phyloP scores from a whole-genome alignment of 2,888 invertebrate species.

The Druceiella hillmani region DNA sequence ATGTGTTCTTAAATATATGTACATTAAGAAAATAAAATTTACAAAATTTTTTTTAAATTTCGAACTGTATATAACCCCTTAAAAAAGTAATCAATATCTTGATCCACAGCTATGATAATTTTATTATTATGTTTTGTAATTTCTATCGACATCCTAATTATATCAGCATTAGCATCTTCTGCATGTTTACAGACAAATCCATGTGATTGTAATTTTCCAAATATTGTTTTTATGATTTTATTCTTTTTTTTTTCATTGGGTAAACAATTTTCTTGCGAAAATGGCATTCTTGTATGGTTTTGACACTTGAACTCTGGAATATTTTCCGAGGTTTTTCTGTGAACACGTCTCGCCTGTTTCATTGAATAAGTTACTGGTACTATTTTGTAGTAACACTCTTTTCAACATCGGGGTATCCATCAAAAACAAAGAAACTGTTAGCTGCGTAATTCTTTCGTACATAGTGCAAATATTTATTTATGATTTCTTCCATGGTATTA shows the following conservation, averaged over 20 bases:
- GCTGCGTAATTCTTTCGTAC: slow-evolving; percentile 15
- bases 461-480: slow-evolving; percentile 14
- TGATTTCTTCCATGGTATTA: slow-evolving; percentile 11
- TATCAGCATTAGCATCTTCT: slow-evolving; percentile 23
- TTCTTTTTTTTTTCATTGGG: slow-evolving; percentile 22
- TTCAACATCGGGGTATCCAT: slow-evolving; percentile 12
- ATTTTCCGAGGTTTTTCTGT: slow-evolving; percentile 4
- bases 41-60: too few species aligned
- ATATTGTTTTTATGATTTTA: slow-evolving; percentile 21
- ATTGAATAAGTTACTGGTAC: slow-evolving; percentile 18
- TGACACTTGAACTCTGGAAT: slow-evolving; percentile 4
- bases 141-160: slow-evolving; percentile 22
- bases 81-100: slow-evolving; percentile 23
- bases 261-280: slow-evolving; percentile 22
- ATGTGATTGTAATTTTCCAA: slow-evolving; percentile 6
- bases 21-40: too few species aligned
- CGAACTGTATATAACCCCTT: too few species aligned
- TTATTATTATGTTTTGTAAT: slow-evolving; percentile 19
- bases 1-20: too few species aligned
- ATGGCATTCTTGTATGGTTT: slow-evolving; percentile 22
- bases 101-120: slow-evolving; percentile 21
- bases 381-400: slow-evolving; percentile 7
- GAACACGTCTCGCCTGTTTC: slow-evolving; percentile 19
- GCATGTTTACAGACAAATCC: slow-evolving; percentile 22
- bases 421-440: slow-evolving; percentile 16